Evolutionary conservation across 2,113 vertebrate genomes (phyloP), one percentile per base, ranked within the genome.

Genomic region (Pleuronectes platessa): DNA sequence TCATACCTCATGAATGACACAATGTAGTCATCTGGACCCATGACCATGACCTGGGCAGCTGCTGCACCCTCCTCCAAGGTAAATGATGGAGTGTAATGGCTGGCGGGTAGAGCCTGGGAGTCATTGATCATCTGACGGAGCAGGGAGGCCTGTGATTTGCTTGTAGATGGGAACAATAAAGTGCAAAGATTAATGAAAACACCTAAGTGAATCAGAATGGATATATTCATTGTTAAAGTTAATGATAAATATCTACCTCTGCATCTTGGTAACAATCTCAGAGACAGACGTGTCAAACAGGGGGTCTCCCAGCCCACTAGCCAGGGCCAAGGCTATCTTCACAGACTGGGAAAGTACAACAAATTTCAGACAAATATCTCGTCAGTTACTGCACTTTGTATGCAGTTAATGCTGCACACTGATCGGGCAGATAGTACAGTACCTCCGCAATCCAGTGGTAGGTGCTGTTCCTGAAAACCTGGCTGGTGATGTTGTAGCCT

Each of bases 381-480:
- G 31, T 23, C 0, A 66, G 8, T 55, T 3, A 54, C 53, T 68
- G 27, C 61, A n/a, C 13, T 66, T 58, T n/a, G 5, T 31, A 65
- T 14, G 59, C 0, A 6, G 0, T 58, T 62, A 62, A 67, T 23
- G 11, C n/a, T 31, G 17, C n/a, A 18, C 1, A 27, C 21, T 26
- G 67, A 40, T 62, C 18, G 23, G 68, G 47, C 17, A 21, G 31
- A 21, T 58, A 11, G 54, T 27, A 27, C 3, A 18, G 51, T 94
- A 98, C 98, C 96, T 99, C 98, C 83, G 96, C 95, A 64, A 97
- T 95, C 96, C 96, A 96, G 89, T 98, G 97, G 77, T 96, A 94
- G 58, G 93, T 92, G 85, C 86, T 94, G 70, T 95, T 96, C 35
- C 95, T 93, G 70, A 94, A 82, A 20, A 93, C 88, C 85, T 96